Base-by-base conservation (phyloP, 1,140 invertebrate species). In the Nebria ingens region DNA sequence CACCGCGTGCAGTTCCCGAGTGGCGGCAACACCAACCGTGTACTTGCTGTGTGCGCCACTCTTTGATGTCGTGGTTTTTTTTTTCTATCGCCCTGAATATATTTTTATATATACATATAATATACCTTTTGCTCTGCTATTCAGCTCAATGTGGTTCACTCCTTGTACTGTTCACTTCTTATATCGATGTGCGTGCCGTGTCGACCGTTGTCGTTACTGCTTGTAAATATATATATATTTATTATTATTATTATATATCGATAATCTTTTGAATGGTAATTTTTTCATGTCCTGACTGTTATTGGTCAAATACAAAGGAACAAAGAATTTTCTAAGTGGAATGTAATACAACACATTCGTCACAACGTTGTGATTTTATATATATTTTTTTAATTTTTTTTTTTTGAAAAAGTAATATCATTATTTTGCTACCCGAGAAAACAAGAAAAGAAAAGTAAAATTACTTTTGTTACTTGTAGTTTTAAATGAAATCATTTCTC, bases 251-350 rank as follows among this genome's bases (percentile, higher is more conserved):
- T 52, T 19, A 9, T 34, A 19, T 19, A 42, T 52, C 45, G 19
- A 19, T 56, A 49, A 52, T n/a, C 29, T 6, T 25, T 53, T 53
- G 40, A 45, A 45, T 45, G 40, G 17, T 29, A n/a, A n/a, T 13
- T 12, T 45, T 17, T 45, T 17, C 3, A 45, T 45, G 40, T 45
- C 40, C 40, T 45, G 20, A 20, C 40, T 45, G 20, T 42, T 40
- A 45, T 19, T 34, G 22, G 49, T 50, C 50, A 34, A 58, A 59
- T 51, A 51, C 58, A 54, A 55, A 63, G 64, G 68, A 71, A 69
- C 68, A 72, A 71, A 71, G 70, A 71, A 71, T 71, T 71, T 71
- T 71, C 70, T 60, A 58, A 56, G 56, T 61, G 60, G 54, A 59
- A 59, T 61, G 53, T 57, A 22, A 17, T 45, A 45, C 15, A 45